Conservation (phyloP, 2,113 vertebrate species). For the Amphilophus citrinellus region DNA sequence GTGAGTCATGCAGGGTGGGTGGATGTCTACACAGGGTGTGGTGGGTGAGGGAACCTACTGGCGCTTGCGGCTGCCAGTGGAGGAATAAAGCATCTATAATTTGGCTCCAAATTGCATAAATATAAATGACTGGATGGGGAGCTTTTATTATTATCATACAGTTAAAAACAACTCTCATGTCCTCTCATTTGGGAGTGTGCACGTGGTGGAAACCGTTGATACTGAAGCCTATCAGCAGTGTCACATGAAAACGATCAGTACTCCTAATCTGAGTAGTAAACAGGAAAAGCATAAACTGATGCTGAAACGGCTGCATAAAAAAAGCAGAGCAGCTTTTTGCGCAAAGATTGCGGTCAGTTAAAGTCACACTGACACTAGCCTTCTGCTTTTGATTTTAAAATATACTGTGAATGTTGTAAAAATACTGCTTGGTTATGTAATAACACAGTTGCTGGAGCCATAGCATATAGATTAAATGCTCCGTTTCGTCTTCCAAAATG, state of each 20-base stretch:
- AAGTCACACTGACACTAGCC: not conserved
- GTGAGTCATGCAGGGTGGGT: constrained; percentile 75
- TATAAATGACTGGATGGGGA: constrained; percentile 45
- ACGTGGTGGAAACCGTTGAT: not conserved
- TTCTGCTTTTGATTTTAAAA: constrained; percentile 1
- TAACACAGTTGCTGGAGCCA: constrained; percentile 9
- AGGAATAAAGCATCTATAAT: constrained; percentile 65
- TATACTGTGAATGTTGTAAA: not conserved
- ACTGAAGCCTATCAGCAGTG: not conserved
- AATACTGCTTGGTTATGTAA: constrained; percentile 24
- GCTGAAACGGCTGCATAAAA: constrained; percentile 25
- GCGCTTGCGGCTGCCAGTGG: constrained; percentile 47
- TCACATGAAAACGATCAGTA: constrained; percentile 21
- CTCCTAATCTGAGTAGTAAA: not conserved
- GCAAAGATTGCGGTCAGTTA: not conserved
- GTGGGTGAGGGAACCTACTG: constrained; percentile 59
- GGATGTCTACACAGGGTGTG: constrained; percentile 71
- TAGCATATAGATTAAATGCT: constrained; percentile 8
- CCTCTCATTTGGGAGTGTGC: constrained; percentile 10
- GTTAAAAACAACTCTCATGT: constrained; percentile 19
- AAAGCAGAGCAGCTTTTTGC: not conserved
- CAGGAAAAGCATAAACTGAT: constrained; percentile 3
- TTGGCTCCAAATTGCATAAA: constrained; percentile 54
- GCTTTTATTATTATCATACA: constrained; percentile 35
- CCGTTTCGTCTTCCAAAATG: constrained; percentile 39